Evolutionary conservation across 2,113 vertebrate species (phyloP).

Genomic region (Tonatia bakeri): DNA sequence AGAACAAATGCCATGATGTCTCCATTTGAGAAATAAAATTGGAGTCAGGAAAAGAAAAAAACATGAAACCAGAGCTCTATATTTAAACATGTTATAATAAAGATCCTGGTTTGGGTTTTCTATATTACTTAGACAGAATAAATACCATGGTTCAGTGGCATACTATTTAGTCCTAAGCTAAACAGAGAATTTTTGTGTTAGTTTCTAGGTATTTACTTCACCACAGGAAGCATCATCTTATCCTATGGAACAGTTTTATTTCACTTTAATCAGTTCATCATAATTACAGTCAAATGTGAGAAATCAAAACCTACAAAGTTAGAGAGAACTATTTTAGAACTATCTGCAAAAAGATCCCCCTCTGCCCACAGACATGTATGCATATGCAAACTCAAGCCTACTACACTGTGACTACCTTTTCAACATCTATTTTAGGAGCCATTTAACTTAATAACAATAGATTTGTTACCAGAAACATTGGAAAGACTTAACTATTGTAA

Average conservation of each 20-base stretch:
- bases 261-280: not conserved
- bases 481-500: not conserved
- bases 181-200: not conserved
- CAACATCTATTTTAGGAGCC: not conserved
- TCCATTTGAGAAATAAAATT: constrained; percentile 37
- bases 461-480: not conserved
- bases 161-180: not conserved
- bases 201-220: not conserved
- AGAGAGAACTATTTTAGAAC: not conserved
- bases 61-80: not conserved
- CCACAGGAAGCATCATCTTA: not conserved
- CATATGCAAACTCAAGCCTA: not conserved
- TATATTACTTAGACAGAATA: not conserved
- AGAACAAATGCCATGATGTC: constrained; percentile 46
- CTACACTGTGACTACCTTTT: not conserved
- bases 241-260: not conserved
- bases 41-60: not conserved
- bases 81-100: constrained; percentile 21
- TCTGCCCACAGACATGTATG: not conserved
- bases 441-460: not conserved
- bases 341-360: not conserved
- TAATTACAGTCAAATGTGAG: not conserved
- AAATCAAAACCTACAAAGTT: not conserved
- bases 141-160: constrained; percentile 16
- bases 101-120: not conserved